Percentiles rank a stretch among this genome's conserved stretches.
Conservation (phyloP, 2,113 vertebrate species). For the Podilymbus podiceps region DNA sequence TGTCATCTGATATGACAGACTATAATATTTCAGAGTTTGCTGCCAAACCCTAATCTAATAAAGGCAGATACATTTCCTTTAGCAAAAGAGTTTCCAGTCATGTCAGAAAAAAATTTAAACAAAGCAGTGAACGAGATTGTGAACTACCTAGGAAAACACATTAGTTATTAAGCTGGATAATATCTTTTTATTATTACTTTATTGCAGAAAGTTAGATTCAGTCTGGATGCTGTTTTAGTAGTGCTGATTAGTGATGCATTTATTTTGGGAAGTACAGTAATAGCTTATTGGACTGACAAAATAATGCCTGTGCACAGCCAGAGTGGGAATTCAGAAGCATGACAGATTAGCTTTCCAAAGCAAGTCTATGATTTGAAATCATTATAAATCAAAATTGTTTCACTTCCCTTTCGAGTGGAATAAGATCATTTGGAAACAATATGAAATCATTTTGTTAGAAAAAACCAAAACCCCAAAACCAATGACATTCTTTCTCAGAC, state of each 20-base stretch:
- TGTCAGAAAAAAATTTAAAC: not conserved
- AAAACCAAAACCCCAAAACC: too few relatives aligned
- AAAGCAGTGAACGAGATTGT: not conserved
- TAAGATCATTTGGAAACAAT: not conserved
- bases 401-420: not conserved
- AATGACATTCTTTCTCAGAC: not conserved
- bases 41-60: slow-evolving; percentile 28
- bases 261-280: not conserved
- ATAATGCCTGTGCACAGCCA: not conserved
- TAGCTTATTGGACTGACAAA: not conserved
- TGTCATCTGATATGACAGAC: not conserved
- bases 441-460: not conserved
- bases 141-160: not conserved
- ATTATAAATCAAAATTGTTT: not conserved
- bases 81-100: not conserved
- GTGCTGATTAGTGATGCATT: not conserved
- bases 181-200: not conserved
- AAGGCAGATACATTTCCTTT: not conserved
- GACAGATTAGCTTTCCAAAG: not conserved
- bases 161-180: not conserved
- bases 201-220: not conserved
- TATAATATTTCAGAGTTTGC: not conserved
- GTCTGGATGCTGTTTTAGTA: not conserved
- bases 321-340: not conserved
- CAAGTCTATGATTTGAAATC: not conserved